A percentile compares a stretch with the other conserved stretches of the same genome.
phyloP scores from a whole-genome alignment of 2,888 invertebrate species.

The Calameuta filiformis region DNA sequence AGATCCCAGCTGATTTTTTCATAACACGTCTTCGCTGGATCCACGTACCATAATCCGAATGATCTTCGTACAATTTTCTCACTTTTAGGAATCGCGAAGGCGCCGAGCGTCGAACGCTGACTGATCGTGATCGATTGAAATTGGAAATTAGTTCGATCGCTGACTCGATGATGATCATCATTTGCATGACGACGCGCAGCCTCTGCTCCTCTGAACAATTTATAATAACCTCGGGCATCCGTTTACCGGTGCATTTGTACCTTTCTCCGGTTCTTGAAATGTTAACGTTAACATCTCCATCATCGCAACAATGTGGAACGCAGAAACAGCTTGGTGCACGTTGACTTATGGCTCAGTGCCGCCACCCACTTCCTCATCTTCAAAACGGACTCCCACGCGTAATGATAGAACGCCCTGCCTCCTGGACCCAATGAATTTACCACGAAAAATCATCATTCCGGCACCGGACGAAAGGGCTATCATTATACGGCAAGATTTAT shows the following conservation, averaged over 20 bases:
- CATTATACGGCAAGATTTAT: conserved; percentile 40
- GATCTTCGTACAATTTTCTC: background rate
- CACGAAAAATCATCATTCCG: conserved; percentile 7
- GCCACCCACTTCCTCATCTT: conserved; percentile 52
- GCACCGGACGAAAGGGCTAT: conserved; percentile 24
- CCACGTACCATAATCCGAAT: background rate
- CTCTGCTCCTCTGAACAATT: background rate
- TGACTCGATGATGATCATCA: background rate
- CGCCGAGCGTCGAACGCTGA: background rate
- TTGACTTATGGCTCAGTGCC: conserved; percentile 54
- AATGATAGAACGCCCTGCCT: conserved; percentile 23
- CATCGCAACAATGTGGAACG: conserved; percentile 40
- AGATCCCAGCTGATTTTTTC: conserved; percentile 1
- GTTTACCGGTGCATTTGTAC: conserved; percentile 40
- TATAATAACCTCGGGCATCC: background rate
- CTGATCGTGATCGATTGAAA: background rate
- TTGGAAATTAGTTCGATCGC: background rate
- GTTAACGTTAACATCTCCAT: conserved; percentile 54
- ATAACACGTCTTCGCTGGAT: background rate
- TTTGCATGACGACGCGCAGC: background rate
- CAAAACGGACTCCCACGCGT: conserved; percentile 47
- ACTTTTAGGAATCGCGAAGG: background rate
- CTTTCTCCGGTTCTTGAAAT: conserved; percentile 45
- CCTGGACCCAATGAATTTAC: conserved; percentile 34
- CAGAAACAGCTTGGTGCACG: conserved; percentile 31